Base-by-base conservation (phyloP, 2,888 invertebrate genomes). In the Pherbina coryleti region DNA sequence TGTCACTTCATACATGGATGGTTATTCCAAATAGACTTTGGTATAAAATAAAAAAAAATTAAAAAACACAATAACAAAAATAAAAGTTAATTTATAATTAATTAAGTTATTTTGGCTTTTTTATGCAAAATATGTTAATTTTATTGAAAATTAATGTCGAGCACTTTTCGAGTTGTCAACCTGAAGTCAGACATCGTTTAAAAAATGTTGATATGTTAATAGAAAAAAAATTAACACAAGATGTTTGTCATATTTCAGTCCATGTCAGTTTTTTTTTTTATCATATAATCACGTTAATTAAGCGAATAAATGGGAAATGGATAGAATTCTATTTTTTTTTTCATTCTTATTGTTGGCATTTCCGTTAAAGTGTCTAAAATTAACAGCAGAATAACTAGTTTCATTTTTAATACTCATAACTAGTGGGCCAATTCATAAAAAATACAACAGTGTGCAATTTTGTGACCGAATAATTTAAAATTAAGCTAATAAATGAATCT, bases 121-220 rank as follows among this genome's bases (percentile, higher is more conserved):
- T 75, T 60, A 75, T 69, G 55, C 75, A 62, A 62, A 64, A 76
- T 55, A 64, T 71, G 71, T 60, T 72, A 53, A 53, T 76, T 76
- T 76, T 53, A 22, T 76, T n/a, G 64, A 76, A 62, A 76, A 76
- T 76, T 76, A 70, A 76, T 76, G 70, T 76, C 76, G 62, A 76
- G 76, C 70, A 70, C 62, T 75, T 70, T 72, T 64, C 77, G 49
- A 82, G 82, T 84, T 85, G 86, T 86, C 86, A 87, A 83, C 82
- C 81, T 83, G 84, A 86, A 87, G 87, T 86, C 86, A 87, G 86
- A 84, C 81, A 85, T 87, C 85, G 85, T 86, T 86, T 86, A 85
- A 86, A 84, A 84, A 86, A 85, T 85, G 85, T 84, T 86, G 83
- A 86, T 87, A 85, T 86, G 85, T 85, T 85, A 86, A 86, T 87